Evolutionary conservation across 2,888 invertebrate genomes (phyloP).

Genomic region (Eulithis testata): DNA sequence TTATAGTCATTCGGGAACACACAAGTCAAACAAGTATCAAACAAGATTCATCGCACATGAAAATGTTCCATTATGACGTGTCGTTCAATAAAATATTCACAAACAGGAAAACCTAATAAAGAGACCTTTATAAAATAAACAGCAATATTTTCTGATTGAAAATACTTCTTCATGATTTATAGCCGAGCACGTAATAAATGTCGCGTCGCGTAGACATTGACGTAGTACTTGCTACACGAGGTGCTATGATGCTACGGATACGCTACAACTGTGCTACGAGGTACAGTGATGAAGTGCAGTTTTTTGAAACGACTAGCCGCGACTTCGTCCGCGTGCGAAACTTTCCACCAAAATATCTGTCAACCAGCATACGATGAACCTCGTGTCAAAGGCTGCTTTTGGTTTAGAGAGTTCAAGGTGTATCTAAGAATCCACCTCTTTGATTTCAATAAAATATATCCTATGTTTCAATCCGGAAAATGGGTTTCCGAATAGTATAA

Average conservation of each 20-base stretch:
- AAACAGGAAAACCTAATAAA: not conserved
- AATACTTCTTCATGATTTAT: conserved; percentile 22
- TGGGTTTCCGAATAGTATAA: too few species aligned
- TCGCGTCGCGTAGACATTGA: conserved; percentile 29
- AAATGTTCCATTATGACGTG: not conserved
- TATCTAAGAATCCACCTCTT: too few species aligned
- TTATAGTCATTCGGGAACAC: too few species aligned
- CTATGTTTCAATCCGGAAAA: too few species aligned
- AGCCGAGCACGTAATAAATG: conserved; percentile 20
- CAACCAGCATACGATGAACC: too few species aligned
- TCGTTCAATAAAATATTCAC: not conserved
- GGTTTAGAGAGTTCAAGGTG: too few species aligned
- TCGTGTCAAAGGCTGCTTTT: too few species aligned
- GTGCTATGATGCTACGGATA: conserved; percentile 16
- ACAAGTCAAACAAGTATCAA: too few species aligned
- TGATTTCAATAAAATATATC: too few species aligned
- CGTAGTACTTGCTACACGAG: conserved; percentile 31
- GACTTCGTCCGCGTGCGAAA: too few species aligned
- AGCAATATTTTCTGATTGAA: conserved; percentile 15
- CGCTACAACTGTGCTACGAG: conserved; percentile 13
- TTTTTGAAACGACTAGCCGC: not conserved
- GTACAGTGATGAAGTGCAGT: conserved; percentile 16
- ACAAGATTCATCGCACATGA: too few species aligned
- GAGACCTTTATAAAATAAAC: not conserved
- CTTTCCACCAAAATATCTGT: too few species aligned